Evolutionary conservation across 1,140 invertebrate species (phyloP).

Genomic region (Bombus picipes): DNA sequence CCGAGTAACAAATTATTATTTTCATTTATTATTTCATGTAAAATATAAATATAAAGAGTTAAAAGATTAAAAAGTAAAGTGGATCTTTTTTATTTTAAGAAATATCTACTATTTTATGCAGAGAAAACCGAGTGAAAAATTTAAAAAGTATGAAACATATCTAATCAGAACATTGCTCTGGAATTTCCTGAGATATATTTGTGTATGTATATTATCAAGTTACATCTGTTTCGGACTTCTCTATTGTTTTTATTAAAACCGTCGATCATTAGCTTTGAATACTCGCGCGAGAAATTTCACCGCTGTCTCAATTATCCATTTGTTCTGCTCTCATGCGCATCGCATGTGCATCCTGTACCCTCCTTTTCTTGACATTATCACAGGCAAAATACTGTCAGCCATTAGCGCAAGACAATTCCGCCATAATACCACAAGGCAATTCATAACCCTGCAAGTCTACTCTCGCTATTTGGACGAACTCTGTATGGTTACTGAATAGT

Average conservation of each 20-base stretch:
- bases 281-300: conserved; percentile 28
- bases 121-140: not conserved
- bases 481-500: no score
- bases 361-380: conserved; percentile 20
- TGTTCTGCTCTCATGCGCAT: conserved; percentile 43
- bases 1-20: not conserved
- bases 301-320: conserved; percentile 58
- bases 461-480: not conserved
- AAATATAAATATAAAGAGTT: no score
- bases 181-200: not conserved
- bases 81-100: not conserved
- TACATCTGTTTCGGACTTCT: not conserved
- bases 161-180: not conserved
- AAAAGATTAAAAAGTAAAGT: not conserved
- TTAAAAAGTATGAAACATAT: not conserved
- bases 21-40: not conserved
- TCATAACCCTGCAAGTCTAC: not conserved
- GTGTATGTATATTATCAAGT: not conserved
- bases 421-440: not conserved
- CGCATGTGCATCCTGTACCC: conserved; percentile 17
- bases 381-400: conserved; percentile 12
- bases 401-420: conserved; percentile 14
- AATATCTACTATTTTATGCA: not conserved
- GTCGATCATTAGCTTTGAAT: conserved; percentile 42
- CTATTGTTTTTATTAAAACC: conserved; percentile 51